Percentiles rank a stretch among this genome's conserved stretches.
Conservation (phyloP, 2,797 vertebrate genomes). For the Chloroceryle inda region DNA sequence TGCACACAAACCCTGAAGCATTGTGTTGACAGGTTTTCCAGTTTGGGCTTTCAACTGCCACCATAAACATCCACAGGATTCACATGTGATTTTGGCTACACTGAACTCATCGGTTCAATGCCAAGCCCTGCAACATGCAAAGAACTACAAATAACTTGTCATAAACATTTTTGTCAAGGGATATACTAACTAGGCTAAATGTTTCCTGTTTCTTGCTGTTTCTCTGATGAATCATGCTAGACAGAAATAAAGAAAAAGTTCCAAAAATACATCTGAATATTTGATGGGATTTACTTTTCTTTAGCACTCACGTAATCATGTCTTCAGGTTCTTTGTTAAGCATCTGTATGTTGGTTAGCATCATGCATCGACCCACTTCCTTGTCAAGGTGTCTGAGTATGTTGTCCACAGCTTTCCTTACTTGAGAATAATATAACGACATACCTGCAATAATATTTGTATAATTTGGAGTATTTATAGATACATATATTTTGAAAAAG, state of each 20-base stretch:
- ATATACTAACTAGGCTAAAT: neutral
- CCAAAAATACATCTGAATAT: neutral
- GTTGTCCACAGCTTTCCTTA: constrained; percentile 96
- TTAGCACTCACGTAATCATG: constrained; percentile 95
- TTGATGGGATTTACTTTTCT: neutral
- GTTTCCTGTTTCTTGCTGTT: neutral
- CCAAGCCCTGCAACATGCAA: neutral
- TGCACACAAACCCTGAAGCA: neutral
- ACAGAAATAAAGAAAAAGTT: neutral
- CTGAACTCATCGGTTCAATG: neutral
- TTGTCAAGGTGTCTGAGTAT: constrained; percentile 98
- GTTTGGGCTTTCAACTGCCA: neutral
- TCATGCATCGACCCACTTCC: constrained; percentile 98
- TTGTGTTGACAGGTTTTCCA: neutral
- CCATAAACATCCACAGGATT: neutral
- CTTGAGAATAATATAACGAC: constrained; percentile 98
- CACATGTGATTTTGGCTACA: neutral
- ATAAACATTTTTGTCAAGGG: neutral
- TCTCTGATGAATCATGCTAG: neutral
- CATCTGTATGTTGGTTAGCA: constrained; percentile 98
- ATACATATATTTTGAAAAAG: neutral
- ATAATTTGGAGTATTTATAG: neutral
- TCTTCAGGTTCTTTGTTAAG: constrained; percentile 99
- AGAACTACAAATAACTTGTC: neutral
- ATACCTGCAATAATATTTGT: constrained; percentile 85